These are phyloP conservation scores for Lepus americanus DNA, from an alignment of 2,113 vertebrate genomes.

Conservation along the genomic window DNA sequence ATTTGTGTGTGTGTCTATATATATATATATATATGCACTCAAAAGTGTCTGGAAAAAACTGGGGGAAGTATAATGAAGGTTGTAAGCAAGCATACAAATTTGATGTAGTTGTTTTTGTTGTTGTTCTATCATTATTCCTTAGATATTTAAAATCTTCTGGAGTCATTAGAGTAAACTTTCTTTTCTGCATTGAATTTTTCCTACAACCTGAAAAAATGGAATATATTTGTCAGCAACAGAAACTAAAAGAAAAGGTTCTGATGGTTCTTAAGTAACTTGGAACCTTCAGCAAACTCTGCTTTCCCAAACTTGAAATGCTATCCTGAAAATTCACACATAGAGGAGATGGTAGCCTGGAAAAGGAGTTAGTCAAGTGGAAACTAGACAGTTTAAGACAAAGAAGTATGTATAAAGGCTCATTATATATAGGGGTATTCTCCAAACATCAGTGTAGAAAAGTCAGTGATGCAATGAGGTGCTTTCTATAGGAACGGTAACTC, in stretches of 20 bases:
- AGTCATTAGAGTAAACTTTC: background rate
- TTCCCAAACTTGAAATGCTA: background rate
- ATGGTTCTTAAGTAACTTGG: background rate
- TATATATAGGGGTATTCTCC: background rate
- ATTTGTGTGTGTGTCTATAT: no score
- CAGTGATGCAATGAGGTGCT: background rate
- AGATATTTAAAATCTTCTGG: background rate
- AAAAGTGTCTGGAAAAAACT: slow-evolving; percentile 58
- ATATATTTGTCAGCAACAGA: background rate
- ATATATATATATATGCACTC: background rate
- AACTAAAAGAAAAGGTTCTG: background rate
- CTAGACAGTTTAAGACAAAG: background rate
- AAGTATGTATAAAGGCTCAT: background rate
- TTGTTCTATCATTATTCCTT: slow-evolving; percentile 55
- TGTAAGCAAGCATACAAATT: slow-evolving; percentile 48
- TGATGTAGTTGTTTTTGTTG: slow-evolving; percentile 36
- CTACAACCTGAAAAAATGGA: slow-evolving; percentile 2
- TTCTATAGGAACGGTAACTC: background rate
- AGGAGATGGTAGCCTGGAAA: background rate
- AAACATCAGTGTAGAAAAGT: background rate
- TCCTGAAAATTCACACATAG: background rate
- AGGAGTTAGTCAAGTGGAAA: background rate
- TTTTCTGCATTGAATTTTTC: slow-evolving; percentile 24
- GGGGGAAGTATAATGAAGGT: background rate
- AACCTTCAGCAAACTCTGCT: background rate